These are phyloP conservation scores for Caradrina clavipalpis DNA, from an alignment of 2,888 invertebrate genomes.

Conservation along the genomic window DNA sequence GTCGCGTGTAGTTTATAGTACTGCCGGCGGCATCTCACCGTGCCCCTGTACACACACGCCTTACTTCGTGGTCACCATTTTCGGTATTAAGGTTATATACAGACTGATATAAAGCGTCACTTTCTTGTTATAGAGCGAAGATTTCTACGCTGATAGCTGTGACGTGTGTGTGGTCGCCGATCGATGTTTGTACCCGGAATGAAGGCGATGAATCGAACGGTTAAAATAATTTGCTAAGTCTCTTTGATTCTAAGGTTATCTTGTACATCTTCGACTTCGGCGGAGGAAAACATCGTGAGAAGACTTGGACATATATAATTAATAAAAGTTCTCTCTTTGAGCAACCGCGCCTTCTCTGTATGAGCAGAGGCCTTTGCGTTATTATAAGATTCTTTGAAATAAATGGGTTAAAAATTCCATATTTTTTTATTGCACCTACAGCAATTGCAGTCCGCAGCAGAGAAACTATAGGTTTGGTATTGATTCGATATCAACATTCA, in stretches of 20 bases:
- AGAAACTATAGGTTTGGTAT: neutral
- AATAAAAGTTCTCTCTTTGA: no score
- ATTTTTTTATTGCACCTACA: no score
- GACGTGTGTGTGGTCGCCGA: slow-evolving; percentile 61
- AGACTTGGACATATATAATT: no score
- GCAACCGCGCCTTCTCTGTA: no score
- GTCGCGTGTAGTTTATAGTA: slow-evolving; percentile 71
- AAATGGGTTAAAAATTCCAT: neutral
- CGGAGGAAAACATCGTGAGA: no score
- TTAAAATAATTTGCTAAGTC: slow-evolving; percentile 34
- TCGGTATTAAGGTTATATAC: slow-evolving; percentile 75
- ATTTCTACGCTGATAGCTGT: slow-evolving; percentile 58
- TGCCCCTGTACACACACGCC: slow-evolving; percentile 75
- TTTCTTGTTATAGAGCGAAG: slow-evolving; percentile 65
- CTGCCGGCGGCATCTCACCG: slow-evolving; percentile 74
- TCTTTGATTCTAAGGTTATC: slow-evolving; percentile 9
- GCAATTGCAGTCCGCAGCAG: no score
- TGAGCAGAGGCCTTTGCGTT: no score
- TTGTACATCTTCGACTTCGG: no score
- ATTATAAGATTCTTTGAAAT: slow-evolving; percentile 16
- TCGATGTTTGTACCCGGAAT: slow-evolving; percentile 26
- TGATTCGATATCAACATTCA: neutral
- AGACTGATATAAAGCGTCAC: slow-evolving; percentile 63
- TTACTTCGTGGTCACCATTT: slow-evolving; percentile 77
- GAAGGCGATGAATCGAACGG: slow-evolving; percentile 28